These are phyloP conservation scores for Calameuta pallipes DNA, from an alignment of 2,888 invertebrate genomes.

Conservation along the genomic window DNA sequence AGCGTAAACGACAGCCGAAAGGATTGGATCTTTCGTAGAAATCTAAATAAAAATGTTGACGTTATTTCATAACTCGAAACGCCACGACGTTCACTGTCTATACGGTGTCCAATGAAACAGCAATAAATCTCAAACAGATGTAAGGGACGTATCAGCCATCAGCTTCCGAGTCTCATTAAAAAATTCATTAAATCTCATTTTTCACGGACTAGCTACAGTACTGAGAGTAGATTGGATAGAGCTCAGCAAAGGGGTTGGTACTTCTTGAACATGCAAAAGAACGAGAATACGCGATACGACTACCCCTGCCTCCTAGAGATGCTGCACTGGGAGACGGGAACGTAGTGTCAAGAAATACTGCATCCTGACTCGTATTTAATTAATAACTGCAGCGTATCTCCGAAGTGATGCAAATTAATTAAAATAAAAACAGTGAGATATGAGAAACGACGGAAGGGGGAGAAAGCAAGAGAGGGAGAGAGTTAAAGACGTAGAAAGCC, in stretches of 20 bases:
- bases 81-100: neutral
- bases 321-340: neutral
- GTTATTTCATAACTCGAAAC: neutral
- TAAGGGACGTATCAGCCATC: constrained; percentile 21
- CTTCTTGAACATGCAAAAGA: neutral
- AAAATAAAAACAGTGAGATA: neutral
- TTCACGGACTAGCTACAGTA: constrained; percentile 21
- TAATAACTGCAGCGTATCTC: constrained; percentile 48
- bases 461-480: neutral
- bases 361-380: constrained; percentile 48
- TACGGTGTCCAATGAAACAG: neutral
- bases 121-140: neutral
- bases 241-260: neutral
- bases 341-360: constrained; percentile 40
- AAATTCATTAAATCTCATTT: constrained; percentile 32
- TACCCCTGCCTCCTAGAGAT: neutral
- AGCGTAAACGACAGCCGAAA: no score
- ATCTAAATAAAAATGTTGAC: neutral
- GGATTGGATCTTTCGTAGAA: no score
- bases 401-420: constrained; percentile 48
- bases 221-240: neutral
- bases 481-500: neutral
- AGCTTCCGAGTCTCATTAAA: constrained; percentile 34
- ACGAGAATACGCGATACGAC: neutral
- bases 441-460: neutral